A percentile compares a stretch with the other conserved stretches of the same genome.
phyloP scores from a whole-genome alignment of 2,888 invertebrate species.

The Marasmarcha lunaedactyla region DNA sequence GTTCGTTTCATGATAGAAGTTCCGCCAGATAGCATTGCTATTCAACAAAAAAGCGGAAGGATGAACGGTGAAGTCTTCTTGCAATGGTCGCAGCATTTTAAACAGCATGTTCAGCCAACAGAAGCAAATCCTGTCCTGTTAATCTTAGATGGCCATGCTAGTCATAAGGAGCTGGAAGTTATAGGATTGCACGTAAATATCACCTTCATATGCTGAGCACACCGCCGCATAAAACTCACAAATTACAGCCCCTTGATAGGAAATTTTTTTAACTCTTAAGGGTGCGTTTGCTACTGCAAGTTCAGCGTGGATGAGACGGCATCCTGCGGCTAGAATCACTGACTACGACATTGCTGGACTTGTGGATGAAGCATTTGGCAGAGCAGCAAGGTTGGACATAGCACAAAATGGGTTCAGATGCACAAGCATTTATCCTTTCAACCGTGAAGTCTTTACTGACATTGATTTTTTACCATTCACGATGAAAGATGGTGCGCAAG shows the following conservation, averaged over 20 bases:
- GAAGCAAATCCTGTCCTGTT: not conserved
- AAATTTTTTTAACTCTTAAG: conserved; percentile 14
- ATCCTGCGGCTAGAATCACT: conserved; percentile 13
- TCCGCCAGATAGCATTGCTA: not conserved
- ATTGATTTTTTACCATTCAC: conserved; percentile 9
- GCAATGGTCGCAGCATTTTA: conserved; percentile 4
- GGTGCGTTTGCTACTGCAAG: conserved; percentile 8
- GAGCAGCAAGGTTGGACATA: conserved; percentile 13
- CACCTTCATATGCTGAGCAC: conserved; percentile 19
- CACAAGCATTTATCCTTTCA: conserved; percentile 28
- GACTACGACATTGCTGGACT: conserved; percentile 17
- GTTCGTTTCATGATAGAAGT: not conserved
- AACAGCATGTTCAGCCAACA: conserved; percentile 3
- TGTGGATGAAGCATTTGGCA: conserved; percentile 12
- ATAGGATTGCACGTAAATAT: conserved; percentile 15
- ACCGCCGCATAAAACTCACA: conserved; percentile 14
- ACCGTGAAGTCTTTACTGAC: conserved; percentile 14
- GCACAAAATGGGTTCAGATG: conserved; percentile 18
- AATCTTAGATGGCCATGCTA: conserved; percentile 10
- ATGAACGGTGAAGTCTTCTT: not conserved
- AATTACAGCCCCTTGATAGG: conserved; percentile 15
- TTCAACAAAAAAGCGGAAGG: not conserved
- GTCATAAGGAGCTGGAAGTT: conserved; percentile 12
- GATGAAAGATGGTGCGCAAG: conserved; percentile 3
- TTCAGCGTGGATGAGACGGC: conserved; percentile 14